phyloP scores from a whole-genome alignment of 2,113 vertebrate genomes.

The Corythornis madagascariensis region DNA sequence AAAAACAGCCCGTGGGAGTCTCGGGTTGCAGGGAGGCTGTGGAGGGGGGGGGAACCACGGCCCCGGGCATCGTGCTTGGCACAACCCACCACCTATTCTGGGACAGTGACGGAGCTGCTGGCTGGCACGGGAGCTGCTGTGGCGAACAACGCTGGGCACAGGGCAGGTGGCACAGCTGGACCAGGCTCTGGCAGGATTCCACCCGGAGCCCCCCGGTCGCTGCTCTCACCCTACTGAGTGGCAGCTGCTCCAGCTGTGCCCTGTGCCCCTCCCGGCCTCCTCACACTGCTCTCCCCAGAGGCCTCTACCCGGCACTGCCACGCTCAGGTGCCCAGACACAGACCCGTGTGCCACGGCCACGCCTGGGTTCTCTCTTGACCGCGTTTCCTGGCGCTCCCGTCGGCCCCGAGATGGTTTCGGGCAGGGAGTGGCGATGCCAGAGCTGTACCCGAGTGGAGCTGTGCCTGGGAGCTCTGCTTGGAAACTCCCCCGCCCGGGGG shows the following conservation, averaged over 20 bases:
- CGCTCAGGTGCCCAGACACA: not conserved
- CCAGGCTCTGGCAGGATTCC: too few relatives aligned
- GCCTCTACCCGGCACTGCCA: not conserved
- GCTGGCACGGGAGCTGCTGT: too few relatives aligned
- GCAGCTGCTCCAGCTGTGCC: too few relatives aligned
- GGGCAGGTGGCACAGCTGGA: too few relatives aligned
- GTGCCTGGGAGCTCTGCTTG: not conserved
- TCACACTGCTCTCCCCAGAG: not conserved
- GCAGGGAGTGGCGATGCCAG: not conserved
- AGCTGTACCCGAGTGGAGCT: not conserved
- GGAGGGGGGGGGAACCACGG: not conserved
- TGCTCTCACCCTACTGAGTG: too few relatives aligned
- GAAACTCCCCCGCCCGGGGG: not conserved
- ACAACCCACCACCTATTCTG: too few relatives aligned
- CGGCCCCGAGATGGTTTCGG: not conserved
- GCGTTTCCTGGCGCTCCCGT: slow-evolving; percentile 3
- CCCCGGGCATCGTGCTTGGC: too few relatives aligned
- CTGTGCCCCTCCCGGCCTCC: too few relatives aligned
- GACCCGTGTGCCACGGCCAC: not conserved
- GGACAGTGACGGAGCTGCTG: too few relatives aligned
- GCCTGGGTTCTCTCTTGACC: not conserved
- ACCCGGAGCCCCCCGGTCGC: too few relatives aligned
- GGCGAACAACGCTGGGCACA: too few relatives aligned
- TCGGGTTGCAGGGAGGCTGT: not conserved
- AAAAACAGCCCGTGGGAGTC: not conserved